phyloP scores from a whole-genome alignment of 2,888 invertebrate genomes.

The Perithous albicinctus region DNA sequence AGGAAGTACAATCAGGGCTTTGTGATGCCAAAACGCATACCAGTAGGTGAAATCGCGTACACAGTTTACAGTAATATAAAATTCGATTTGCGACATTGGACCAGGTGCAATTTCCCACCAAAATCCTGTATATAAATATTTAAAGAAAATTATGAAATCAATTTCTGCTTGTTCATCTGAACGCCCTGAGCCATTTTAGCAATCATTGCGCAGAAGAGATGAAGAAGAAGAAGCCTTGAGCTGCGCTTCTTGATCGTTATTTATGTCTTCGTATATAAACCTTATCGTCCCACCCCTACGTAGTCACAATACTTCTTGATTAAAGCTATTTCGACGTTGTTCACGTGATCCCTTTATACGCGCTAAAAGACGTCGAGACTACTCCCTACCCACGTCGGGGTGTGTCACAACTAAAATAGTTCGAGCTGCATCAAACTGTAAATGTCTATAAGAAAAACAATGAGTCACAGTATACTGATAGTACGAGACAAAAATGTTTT shows the following conservation, averaged over 20 bases:
- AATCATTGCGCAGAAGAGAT: neutral
- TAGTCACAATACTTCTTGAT: slow-evolving; percentile 55
- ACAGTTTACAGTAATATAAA: too few relatives aligned
- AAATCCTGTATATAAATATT: neutral
- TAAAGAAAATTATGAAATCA: neutral
- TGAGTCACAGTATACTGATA: neutral
- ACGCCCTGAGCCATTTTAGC: neutral
- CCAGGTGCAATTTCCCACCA: neutral
- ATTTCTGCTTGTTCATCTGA: neutral
- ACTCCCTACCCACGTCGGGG: neutral
- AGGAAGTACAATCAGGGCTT: too few relatives aligned
- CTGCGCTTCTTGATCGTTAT: slow-evolving; percentile 26
- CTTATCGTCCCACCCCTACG: slow-evolving; percentile 40
- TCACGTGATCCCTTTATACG: slow-evolving; percentile 31
- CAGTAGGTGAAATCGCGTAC: neutral
- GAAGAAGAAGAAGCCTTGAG: neutral
- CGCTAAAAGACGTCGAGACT: neutral
- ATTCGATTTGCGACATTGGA: too few relatives aligned
- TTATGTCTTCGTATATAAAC: slow-evolving; percentile 57
- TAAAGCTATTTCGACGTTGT: slow-evolving; percentile 51
- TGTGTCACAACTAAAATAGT: neutral
- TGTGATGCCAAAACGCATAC: neutral
- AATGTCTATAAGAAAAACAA: slow-evolving; percentile 1
- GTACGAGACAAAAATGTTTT: too few relatives aligned
- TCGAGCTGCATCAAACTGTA: neutral